Conservation (phyloP, 2,888 invertebrate species). For the Tetragonula carbonaria region DNA sequence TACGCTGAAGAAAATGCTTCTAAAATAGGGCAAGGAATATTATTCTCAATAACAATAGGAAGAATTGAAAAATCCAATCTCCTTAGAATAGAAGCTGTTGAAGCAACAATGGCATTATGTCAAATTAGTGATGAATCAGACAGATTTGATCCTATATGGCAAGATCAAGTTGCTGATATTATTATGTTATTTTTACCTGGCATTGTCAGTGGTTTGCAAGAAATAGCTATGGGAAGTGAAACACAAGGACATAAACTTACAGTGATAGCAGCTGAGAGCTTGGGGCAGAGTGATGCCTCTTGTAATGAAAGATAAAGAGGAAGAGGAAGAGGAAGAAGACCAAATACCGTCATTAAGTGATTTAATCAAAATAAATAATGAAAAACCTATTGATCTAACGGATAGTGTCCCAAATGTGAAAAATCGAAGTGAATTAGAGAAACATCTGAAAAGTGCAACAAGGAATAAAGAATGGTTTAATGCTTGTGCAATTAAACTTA, state of each 20-base stretch:
- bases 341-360: slow-evolving; percentile 44
- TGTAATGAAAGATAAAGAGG: slow-evolving; percentile 83
- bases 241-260: slow-evolving; percentile 88
- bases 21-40: slow-evolving; percentile 88
- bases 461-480: slow-evolving; percentile 86
- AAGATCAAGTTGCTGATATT: slow-evolving; percentile 86
- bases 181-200: slow-evolving; percentile 88
- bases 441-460: slow-evolving; percentile 80
- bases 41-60: slow-evolving; percentile 88
- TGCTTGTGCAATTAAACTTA: slow-evolving; percentile 86
- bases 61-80: slow-evolving; percentile 87
- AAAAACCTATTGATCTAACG: slow-evolving; percentile 67
- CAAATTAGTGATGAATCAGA: slow-evolving; percentile 86
- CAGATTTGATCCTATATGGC: slow-evolving; percentile 85
- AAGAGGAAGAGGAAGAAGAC: slow-evolving; percentile 69
- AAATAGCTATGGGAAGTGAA: slow-evolving; percentile 86
- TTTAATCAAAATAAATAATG: slow-evolving; percentile 65
- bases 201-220: slow-evolving; percentile 86
- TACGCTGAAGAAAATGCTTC: slow-evolving; percentile 86
- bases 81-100: slow-evolving; percentile 86
- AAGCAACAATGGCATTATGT: slow-evolving; percentile 88
- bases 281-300: slow-evolving; percentile 84
- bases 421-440: slow-evolving; percentile 78
- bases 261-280: slow-evolving; percentile 83
- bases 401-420: slow-evolving; percentile 69